phyloP scores from a whole-genome alignment of 2,888 invertebrate species.

The Phragmatobia fuliginosa region DNA sequence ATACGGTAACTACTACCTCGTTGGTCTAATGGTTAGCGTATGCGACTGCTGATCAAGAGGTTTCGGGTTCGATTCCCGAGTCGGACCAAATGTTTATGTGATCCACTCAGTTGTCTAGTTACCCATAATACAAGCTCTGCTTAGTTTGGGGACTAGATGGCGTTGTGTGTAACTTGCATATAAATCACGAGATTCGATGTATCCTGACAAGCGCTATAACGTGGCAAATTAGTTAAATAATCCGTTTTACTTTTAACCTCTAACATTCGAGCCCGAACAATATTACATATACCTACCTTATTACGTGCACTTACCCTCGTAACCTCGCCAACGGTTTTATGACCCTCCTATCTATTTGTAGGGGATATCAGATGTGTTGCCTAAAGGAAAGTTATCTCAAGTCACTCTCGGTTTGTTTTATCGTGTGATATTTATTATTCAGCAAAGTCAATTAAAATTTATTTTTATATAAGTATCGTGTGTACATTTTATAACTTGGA shows the following conservation, averaged over 20 bases:
- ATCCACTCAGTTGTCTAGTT: too few relatives aligned
- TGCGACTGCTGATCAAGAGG: too few relatives aligned
- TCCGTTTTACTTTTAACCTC: neutral
- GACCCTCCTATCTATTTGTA: conserved; percentile 37
- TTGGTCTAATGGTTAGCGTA: neutral
- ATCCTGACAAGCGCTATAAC: neutral
- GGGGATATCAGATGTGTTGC: conserved; percentile 44
- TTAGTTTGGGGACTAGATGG: too few relatives aligned
- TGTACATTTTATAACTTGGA: too few relatives aligned
- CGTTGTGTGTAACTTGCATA: too few relatives aligned
- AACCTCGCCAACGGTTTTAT: conserved; percentile 37
- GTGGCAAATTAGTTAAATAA: neutral
- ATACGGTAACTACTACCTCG: too few relatives aligned
- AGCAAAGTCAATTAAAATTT: neutral
- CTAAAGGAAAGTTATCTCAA: conserved; percentile 39
- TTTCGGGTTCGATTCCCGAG: too few relatives aligned
- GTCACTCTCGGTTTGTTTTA: conserved; percentile 13
- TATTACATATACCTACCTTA: conserved; percentile 9
- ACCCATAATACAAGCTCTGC: too few relatives aligned
- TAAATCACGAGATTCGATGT: too few relatives aligned
- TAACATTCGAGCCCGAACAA: neutral
- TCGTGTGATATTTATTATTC: neutral
- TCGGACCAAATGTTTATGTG: too few relatives aligned
- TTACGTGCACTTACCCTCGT: conserved; percentile 26
- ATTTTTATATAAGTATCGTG: too few relatives aligned